Evolutionary conservation across 2,888 invertebrate species (phyloP), one percentile per base, ranked within the genome.

Genomic region (Macrostomum cliftonense): DNA sequence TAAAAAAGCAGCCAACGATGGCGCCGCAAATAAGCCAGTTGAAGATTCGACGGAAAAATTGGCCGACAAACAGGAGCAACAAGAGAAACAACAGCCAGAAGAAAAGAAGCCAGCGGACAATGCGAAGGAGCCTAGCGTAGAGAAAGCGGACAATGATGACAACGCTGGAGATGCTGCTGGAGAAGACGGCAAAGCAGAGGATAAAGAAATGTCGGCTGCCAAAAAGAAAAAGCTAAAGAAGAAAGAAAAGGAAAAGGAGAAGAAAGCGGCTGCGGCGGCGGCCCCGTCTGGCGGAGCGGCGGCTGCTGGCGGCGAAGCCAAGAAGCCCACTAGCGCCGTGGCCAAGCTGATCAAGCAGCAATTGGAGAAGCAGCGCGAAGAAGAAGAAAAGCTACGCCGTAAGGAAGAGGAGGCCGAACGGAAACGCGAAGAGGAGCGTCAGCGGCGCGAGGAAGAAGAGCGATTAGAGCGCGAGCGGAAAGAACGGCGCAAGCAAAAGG

Each of bases 401-500:
- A 79, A 80, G 60, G 84, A 85, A 58, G 80, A 83, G 64, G 75
- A 69, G 63, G 58, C 67, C 61, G 56, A 64, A 57, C 16, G 56
- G 54, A 40, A 56, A 52, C 53, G 55, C 49, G 52, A 61, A 56
- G 54, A 66, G 61, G 56, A 40, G 59, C 79, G 28, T 83, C 83
- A 65, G 71, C 58, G 58, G 47, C 54, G 60, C 39, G 59, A 61
- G 44, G 69, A 87, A 72, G 79, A 78, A 64, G 74, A 77, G 58
- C 71, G 81, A 51, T 70, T 83, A 55, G 91, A 91, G 65, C 81
- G 42, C 60, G 91, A 93, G 66, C 76, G 77, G 54, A 88, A 83
- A 63, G 85, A 84, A 56, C 79, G 78, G 63, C 86, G 82, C 67
- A 93, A 87, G 65, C 81, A 82, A 61, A 85, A 85, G 63, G 86